Percentiles rank a stretch among this genome's conserved stretches.
phyloP scores from a whole-genome alignment of 37 sponge, comb jelly and placozoan genomes.

The Eunapius fragilis region DNA sequence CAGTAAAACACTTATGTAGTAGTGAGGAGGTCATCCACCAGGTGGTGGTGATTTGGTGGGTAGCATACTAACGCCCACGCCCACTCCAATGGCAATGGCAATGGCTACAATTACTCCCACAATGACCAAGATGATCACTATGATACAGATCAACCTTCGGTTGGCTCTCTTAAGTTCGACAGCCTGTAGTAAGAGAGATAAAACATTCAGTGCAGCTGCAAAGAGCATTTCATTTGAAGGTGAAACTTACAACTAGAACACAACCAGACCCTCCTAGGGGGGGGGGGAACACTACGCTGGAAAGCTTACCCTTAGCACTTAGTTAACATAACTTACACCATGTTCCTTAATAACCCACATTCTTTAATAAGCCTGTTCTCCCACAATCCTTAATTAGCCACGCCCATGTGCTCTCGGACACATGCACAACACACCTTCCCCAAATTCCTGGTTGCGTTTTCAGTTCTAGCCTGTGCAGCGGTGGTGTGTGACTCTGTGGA shows the following conservation, averaged over 20 bases:
- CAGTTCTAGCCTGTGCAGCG: constrained; percentile 23
- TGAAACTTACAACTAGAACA: too few relatives aligned
- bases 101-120: constrained; percentile 1
- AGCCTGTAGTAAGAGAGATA: constrained; percentile 20
- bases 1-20: not conserved
- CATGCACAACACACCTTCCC: too few relatives aligned
- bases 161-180: constrained; percentile 31
- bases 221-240: not conserved
- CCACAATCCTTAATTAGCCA: too few relatives aligned
- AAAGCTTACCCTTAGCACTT: too few relatives aligned
- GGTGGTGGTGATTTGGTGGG: too few relatives aligned
- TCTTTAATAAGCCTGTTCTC: too few relatives aligned
- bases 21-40: too few relatives aligned
- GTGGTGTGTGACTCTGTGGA: constrained; percentile 7
- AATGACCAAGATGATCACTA: not conserved
- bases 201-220: not conserved
- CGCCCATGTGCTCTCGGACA: too few relatives aligned
- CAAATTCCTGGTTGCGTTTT: not conserved
- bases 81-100: constrained; percentile 30
- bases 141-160: not conserved
- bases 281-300: too few relatives aligned
- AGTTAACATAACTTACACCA: too few relatives aligned
- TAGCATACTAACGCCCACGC: constrained; percentile 2
- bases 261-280: too few relatives aligned
- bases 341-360: too few relatives aligned